Evolutionary conservation across 2,888 invertebrate genomes (phyloP).

Genomic region (Gortyna flavago): DNA sequence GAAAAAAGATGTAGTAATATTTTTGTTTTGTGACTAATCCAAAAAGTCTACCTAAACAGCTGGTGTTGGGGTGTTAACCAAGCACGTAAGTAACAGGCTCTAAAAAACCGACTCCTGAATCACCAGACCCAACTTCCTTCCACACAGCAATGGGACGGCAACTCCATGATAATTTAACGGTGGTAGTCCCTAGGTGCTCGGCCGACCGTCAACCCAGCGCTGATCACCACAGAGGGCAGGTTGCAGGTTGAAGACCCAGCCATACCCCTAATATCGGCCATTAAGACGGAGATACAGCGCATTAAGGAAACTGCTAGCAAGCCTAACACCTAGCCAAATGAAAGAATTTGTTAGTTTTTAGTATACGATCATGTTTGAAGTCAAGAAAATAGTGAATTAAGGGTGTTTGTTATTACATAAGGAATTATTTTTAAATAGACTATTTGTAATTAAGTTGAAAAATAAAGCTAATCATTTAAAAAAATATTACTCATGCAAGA

Average conservation of each 20-base stretch:
- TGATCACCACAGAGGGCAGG: constrained; percentile 90
- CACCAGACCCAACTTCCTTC: constrained; percentile 59
- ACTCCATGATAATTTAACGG: constrained; percentile 76
- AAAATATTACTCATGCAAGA: neutral
- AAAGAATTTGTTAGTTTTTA: constrained; percentile 29
- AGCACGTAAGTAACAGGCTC: constrained; percentile 36
- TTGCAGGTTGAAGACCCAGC: constrained; percentile 93
- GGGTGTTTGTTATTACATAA: constrained; percentile 6
- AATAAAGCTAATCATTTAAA: neutral
- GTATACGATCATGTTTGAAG: constrained; percentile 7
- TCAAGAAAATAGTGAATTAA: constrained; percentile 7
- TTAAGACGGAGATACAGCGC: constrained; percentile 92
- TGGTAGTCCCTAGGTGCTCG: constrained; percentile 73
- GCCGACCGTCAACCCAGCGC: constrained; percentile 78
- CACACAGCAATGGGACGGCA: constrained; percentile 75
- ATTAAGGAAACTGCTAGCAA: constrained; percentile 81
- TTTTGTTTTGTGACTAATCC: constrained; percentile 23
- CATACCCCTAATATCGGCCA: constrained; percentile 95
- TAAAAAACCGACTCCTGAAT: constrained; percentile 37
- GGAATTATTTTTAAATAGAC: constrained; percentile 5
- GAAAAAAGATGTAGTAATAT: neutral
- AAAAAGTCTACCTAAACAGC: constrained; percentile 31
- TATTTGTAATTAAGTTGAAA: neutral
- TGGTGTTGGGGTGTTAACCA: constrained; percentile 50
- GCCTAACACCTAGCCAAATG: constrained; percentile 70